These are phyloP conservation scores for Cotesia glomerata DNA, from an alignment of 1,140 invertebrate species.

Conservation along the genomic window DNA sequence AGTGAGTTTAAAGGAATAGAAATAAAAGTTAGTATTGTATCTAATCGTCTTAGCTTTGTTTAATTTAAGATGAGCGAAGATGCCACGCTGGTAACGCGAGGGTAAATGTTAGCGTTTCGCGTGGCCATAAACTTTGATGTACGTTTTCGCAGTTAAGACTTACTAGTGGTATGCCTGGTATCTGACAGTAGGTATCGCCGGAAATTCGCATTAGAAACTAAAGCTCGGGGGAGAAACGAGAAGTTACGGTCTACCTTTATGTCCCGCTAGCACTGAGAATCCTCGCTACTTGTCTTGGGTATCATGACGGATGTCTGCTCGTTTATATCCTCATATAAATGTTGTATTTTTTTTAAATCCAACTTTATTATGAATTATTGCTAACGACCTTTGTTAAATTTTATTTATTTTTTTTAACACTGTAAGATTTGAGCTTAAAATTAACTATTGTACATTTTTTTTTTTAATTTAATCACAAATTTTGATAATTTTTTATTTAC, in stretches of 20 bases:
- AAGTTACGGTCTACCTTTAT: slow-evolving; percentile 50
- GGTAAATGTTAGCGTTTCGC: slow-evolving; percentile 12
- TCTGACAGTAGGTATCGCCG: slow-evolving; percentile 34
- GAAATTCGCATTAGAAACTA: slow-evolving; percentile 52
- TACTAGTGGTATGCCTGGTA: too few species aligned
- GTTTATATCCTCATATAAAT: slow-evolving; percentile 32
- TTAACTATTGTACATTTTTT: too few species aligned
- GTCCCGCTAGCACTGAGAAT: slow-evolving; percentile 38
- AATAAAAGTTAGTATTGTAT: slow-evolving; percentile 39
- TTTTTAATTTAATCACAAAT: too few species aligned
- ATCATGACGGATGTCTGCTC: slow-evolving; percentile 54
- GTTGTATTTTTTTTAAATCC: slow-evolving; percentile 10
- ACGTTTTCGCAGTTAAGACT: slow-evolving; percentile 42
- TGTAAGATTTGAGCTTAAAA: too few species aligned
- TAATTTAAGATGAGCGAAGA: not conserved
- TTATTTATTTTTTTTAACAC: too few species aligned
- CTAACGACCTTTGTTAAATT: slow-evolving; percentile 20
- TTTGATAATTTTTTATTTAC: too few species aligned
- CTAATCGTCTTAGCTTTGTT: slow-evolving; percentile 33
- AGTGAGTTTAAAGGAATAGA: too few species aligned
- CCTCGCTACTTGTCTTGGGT: slow-evolving; percentile 41
- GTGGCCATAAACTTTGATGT: slow-evolving; percentile 55
- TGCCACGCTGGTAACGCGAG: not conserved
- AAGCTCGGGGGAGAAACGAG: slow-evolving; percentile 52
- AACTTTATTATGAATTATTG: slow-evolving; percentile 33